Conservation (phyloP, 2,888 invertebrate genomes). For the Cyclophora punctaria region DNA sequence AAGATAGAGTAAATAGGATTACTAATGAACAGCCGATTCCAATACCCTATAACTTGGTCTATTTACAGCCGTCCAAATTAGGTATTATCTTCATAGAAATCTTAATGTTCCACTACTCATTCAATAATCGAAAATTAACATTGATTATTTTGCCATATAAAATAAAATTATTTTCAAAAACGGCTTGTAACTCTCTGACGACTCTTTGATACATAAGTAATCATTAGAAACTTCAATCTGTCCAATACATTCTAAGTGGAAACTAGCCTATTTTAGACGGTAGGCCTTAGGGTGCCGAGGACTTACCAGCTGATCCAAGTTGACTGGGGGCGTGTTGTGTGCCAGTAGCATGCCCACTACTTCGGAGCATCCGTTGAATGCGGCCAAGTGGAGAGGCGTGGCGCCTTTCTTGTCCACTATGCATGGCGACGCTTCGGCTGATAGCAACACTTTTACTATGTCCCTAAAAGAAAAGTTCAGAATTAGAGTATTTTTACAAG, state of each 20-base stretch:
- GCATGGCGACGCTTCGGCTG: slow-evolving; percentile 92
- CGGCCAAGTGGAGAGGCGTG: slow-evolving; percentile 93
- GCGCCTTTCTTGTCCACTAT: slow-evolving; percentile 92
- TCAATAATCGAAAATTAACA: too few relatives aligned
- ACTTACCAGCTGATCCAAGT: slow-evolving; percentile 88
- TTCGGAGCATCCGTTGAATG: slow-evolving; percentile 94
- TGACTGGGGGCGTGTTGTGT: slow-evolving; percentile 87
- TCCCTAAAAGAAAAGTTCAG: slow-evolving; percentile 73
- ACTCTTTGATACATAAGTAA: slow-evolving; percentile 11
- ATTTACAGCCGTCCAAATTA: too few relatives aligned
- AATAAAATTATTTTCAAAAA: neutral
- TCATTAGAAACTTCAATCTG: slow-evolving; percentile 9
- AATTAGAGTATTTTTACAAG: too few relatives aligned
- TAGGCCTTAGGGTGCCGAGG: neutral
- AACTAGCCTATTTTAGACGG: too few relatives aligned
- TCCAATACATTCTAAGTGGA: neutral
- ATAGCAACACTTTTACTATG: slow-evolving; percentile 87
- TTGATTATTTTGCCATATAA: too few relatives aligned
- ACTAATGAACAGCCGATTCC: too few relatives aligned
- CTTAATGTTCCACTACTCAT: too few relatives aligned
- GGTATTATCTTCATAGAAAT: too few relatives aligned
- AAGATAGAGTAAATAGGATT: too few relatives aligned
- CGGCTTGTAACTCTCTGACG: neutral
- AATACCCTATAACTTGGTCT: too few relatives aligned
- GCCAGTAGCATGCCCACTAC: slow-evolving; percentile 89